Base-by-base conservation (phyloP, 1,140 invertebrate species). In the Achatina immaculata region DNA sequence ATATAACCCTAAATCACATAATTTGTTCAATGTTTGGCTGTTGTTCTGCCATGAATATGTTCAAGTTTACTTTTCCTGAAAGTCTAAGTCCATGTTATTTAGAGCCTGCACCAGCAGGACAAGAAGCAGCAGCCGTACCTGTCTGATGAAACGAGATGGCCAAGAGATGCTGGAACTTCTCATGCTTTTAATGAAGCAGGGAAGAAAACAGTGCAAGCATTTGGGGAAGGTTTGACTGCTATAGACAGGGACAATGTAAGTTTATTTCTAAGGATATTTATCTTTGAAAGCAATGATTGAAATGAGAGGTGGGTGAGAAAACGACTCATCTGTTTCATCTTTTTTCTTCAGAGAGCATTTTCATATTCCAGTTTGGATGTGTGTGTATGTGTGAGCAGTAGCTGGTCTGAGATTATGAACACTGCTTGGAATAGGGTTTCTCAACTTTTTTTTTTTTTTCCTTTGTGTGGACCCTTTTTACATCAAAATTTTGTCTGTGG, bases 221-320 rank as follows among this genome's bases (percentile, higher is more conserved):
- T 68, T 80, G 83, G 72, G 19, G 76, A 79, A 40, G 83, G 83
- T 42, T 76, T 84, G 43, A 78, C 81, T 73, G 42, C 71, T 28
- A 76, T 65, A 45, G 40, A 80, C 51, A 82, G 74, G 75, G 72
- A 31, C n/a, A 45, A 73, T 66, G 76, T 78, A 55, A 78, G 76
- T 78, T 48, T 7, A 31, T 9, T 24, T 36, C 11, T n/a, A n/a
- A n/a, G n/a, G n/a, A n/a, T n/a, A n/a, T n/a, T n/a, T n/a, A n/a
- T n/a, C n/a, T n/a, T n/a, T n/a, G n/a, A n/a, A n/a, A n/a, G n/a
- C n/a, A n/a, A n/a, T n/a, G n/a, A n/a, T n/a, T n/a, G n/a, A n/a
- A n/a, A n/a, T n/a, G n/a, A n/a, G n/a, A n/a, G n/a, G n/a, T n/a
- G n/a, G n/a, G n/a, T n/a, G n/a, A n/a, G n/a, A n/a, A n/a, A n/a